Conservation (phyloP, 2,888 invertebrate genomes). For the Clostera curtula region DNA sequence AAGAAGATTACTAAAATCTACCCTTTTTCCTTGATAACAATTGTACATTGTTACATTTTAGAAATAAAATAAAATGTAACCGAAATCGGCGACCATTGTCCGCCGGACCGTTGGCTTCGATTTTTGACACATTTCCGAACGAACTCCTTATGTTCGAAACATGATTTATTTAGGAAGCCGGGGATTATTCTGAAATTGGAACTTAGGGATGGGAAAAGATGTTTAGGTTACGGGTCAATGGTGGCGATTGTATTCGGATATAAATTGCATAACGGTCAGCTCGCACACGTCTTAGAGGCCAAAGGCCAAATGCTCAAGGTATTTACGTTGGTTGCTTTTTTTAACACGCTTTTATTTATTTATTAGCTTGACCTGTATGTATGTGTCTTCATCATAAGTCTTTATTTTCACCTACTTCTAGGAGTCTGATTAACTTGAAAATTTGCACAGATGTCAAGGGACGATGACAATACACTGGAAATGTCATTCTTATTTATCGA, state of each 20-base stretch:
- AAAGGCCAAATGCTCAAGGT: no score
- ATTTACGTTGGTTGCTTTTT: no score
- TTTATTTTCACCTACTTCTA: no score
- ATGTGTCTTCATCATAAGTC: no score
- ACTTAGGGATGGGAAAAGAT: constrained; percentile 46
- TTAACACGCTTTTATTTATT: no score
- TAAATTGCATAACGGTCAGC: constrained; percentile 60
- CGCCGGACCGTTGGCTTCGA: constrained; percentile 51
- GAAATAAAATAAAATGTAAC: constrained; percentile 64
- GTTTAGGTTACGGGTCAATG: constrained; percentile 64
- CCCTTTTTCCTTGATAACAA: constrained; percentile 71
- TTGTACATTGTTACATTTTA: constrained; percentile 69
- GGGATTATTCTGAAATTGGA: constrained; percentile 40
- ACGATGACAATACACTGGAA: no score
- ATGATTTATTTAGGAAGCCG: constrained; percentile 64
- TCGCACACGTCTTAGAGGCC: constrained; percentile 54
- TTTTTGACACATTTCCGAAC: constrained; percentile 65
- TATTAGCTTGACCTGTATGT: no score
- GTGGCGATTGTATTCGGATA: constrained; percentile 45
- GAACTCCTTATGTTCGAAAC: constrained; percentile 52
- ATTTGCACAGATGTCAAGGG: no score
- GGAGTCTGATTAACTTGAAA: no score
- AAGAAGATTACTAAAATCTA: constrained; percentile 73
- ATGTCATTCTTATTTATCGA: no score
- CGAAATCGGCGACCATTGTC: constrained; percentile 50